Evolutionary conservation across 1,140 invertebrate species (phyloP), one percentile per base, ranked within the genome.

Genomic region (Cydia pomonella): DNA sequence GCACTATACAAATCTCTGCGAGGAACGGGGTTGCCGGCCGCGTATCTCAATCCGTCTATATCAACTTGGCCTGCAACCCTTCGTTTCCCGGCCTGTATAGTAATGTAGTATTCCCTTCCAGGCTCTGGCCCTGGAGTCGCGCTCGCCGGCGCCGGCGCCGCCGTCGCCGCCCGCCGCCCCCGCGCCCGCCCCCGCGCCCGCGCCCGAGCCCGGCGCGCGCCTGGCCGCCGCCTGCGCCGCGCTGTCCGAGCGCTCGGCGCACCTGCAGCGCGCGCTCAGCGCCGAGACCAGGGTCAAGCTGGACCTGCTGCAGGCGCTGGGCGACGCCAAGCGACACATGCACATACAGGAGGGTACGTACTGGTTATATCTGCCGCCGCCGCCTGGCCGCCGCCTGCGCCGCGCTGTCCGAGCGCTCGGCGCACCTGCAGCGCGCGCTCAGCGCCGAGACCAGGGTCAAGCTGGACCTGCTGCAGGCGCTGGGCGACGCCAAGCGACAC

Each of bases 271-370:
- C 84, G 98, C 97, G 89, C 95, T 99, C 72, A 98, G 97, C 79
- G 97, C 98, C 27, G 98, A 99, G 94, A 99, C 98, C 64, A 95
- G 98, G 76, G 96, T 99, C 90, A 99, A 99, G 94, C 95, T 99
- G 76, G 98, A 99, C 94, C 94, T 99, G 75, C 99, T 99, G 93
- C 98, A 97, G 75, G 98, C 98, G 76, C 95, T 99, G 47, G 98
- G 98, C 23, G 98, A 98, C 89, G 98, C 97, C 50, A 98, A 98
- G 92, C 94, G 98, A 63, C 97, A 98, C 88, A 94, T 99, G 77
- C 97, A 98, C 94, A 97, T 99, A 88, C 96, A 96, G 93, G 97
- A 98, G 91, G 96, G 98, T 99, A 93, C 94, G 95, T 47, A 13
- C 1, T 47, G 25, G 25, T 1, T 6, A 41, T 94, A 75, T 41